Evolutionary conservation across 2,113 vertebrate genomes (phyloP), one percentile per base, ranked within the genome.

Genomic region (Paracanthobrama guichenoti): DNA sequence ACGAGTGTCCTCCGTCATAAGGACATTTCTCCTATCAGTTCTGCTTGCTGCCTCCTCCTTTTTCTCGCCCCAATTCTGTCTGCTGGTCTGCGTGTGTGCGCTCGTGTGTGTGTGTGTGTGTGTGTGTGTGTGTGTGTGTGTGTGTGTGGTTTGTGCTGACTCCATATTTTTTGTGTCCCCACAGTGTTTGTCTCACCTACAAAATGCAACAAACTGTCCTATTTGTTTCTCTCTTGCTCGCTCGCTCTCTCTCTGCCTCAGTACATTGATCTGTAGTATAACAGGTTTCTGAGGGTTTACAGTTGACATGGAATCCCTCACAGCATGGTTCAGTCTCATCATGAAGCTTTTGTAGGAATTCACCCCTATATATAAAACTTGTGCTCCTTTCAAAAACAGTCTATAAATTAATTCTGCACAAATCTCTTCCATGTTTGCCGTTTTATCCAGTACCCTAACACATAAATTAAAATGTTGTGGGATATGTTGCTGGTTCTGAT

Each of bases 141-240:
- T 80, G 85, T 75, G 74, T 79, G 46, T 12, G 20, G n/a, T 75
- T 76, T 83, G 24, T 85, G 86, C 86, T 88, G 86, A 88, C 75
- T 83, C 46, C 14, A 31, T 72, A 35, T 83, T 84, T 73, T 75
- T 79, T 28, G 10, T 67, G 80, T 88, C 86, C 86, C 84, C 42
- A 55, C 60, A 76, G 87, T 82, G 81, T 75, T 73, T 80, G 59
- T 72, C 87, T 85, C 78, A 86, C 81, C 87, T 86, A 88, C 84
- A 81, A 88, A 83, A 83, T 79, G 22, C 35, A 78, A 42, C 80
- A 60, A 60, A 75, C 66, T 50, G 44, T 71, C 73, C 48, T 85
- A 31, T 84, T 78, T 79, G 60, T 84, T 57, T 59, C 83, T 59
- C 22, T 39, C 35, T 44, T 50, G 4, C 59, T 67, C 57, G 31